Percentiles rank a stretch among this genome's conserved stretches.
These are phyloP conservation scores for Emydoidea blandingii DNA, from an alignment of 2,797 vertebrate genomes.

Conservation along the genomic window DNA sequence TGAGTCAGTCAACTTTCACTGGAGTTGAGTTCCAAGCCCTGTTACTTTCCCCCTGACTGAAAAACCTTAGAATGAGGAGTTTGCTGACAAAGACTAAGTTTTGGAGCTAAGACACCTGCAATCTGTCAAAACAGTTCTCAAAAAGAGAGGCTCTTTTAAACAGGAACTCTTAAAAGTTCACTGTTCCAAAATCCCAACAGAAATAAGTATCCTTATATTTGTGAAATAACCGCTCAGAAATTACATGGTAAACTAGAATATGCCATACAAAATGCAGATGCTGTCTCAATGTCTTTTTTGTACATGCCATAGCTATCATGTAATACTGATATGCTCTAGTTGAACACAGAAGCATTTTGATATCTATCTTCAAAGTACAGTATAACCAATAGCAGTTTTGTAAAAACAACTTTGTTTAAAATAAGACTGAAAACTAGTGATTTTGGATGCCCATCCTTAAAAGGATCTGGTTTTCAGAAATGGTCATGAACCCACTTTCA, in stretches of 20 bases:
- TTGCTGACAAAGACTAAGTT: not conserved
- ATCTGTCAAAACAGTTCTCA: not conserved
- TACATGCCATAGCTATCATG: not conserved
- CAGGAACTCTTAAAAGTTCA: not conserved
- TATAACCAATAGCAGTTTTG: not conserved
- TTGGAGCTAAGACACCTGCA: fast-evolving
- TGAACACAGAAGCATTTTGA: not conserved
- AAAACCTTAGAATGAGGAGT: not conserved
- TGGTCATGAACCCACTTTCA: not conserved
- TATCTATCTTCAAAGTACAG: not conserved
- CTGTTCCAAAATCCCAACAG: not conserved
- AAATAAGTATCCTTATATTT: fast-evolving
- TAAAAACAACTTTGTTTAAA: fast-evolving
- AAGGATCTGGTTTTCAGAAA: not conserved
- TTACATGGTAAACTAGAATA: not conserved
- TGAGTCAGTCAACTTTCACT: not conserved
- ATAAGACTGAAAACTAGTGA: not conserved
- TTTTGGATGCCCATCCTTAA: not conserved
- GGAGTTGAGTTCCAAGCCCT: not conserved
- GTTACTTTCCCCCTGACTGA: not conserved
- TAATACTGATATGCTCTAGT: not conserved
- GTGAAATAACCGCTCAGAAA: not conserved
- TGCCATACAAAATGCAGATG: not conserved
- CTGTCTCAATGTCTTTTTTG: not conserved
- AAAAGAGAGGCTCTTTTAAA: not conserved